Evolutionary conservation across 1,140 invertebrate genomes (phyloP).

Genomic region (Drosophila malerkotliana): DNA sequence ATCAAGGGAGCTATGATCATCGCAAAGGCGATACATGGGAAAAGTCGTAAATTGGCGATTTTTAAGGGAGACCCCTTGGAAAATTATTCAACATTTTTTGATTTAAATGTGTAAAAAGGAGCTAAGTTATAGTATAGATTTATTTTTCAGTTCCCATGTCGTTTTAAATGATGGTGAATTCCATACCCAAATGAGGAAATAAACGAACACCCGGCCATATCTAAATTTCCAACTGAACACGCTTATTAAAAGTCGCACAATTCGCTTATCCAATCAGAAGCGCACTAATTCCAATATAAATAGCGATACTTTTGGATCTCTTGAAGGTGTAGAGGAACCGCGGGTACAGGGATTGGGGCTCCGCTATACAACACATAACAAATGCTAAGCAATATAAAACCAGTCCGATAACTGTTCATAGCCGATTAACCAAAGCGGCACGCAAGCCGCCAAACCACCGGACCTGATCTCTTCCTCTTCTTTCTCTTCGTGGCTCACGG

Average conservation of each 20-base stretch:
- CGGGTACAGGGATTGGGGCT: not conserved
- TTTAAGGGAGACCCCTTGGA: too few species aligned
- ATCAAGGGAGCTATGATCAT: too few species aligned
- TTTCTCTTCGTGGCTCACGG: not conserved
- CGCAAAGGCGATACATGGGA: too few species aligned
- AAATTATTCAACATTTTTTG: too few species aligned
- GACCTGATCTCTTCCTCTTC: constrained; percentile 16
- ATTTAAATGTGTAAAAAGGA: too few species aligned
- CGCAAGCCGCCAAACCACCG: constrained; percentile 50
- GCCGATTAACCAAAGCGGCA: constrained; percentile 74
- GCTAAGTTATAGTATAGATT: too few species aligned
- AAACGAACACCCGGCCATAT: constrained; percentile 48
- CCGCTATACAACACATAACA: constrained; percentile 54
- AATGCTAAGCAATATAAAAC: constrained; percentile 66
- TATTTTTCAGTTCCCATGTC: constrained; percentile 6
- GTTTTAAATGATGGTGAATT: constrained; percentile 13
- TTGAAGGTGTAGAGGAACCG: not conserved
- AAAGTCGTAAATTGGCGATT: too few species aligned
- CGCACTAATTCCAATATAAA: constrained; percentile 76
- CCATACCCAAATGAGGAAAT: not conserved
- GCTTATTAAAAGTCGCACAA: constrained; percentile 59
- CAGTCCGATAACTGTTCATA: constrained; percentile 80
- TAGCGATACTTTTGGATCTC: constrained; percentile 30
- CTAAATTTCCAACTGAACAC: constrained; percentile 71
- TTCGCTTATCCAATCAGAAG: constrained; percentile 67